Conservation (phyloP, 2,113 vertebrate genomes). For the Amphiprion percula region DNA sequence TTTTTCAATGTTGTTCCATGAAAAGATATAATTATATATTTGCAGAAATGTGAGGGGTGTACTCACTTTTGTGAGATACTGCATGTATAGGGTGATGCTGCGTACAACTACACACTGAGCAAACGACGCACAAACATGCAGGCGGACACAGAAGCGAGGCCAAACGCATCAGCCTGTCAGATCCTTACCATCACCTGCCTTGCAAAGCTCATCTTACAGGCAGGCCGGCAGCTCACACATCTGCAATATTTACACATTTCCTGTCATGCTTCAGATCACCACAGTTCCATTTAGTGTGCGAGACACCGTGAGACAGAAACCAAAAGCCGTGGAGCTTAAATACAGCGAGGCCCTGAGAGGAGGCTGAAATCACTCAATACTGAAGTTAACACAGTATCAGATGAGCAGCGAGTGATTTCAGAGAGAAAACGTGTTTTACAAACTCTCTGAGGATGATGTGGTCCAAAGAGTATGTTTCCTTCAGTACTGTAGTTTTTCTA, state of each 20-base stretch:
- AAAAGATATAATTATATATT: too few species aligned
- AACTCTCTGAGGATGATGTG: background rate
- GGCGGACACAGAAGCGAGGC: slow-evolving; percentile 69
- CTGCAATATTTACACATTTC: slow-evolving; percentile 93
- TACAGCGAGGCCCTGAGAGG: slow-evolving; percentile 29
- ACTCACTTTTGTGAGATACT: too few species aligned
- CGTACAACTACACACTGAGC: too few species aligned
- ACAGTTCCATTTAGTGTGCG: slow-evolving; percentile 60
- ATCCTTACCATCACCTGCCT: slow-evolving; percentile 94
- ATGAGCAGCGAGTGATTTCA: slow-evolving; percentile 18
- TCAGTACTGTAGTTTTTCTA: too few species aligned
- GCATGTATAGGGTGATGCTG: too few species aligned
- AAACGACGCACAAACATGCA: slow-evolving; percentile 43
- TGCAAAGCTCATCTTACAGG: slow-evolving; percentile 90
- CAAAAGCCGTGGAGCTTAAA: slow-evolving; percentile 57
- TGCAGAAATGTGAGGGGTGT: too few species aligned
- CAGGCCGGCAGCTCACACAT: slow-evolving; percentile 95
- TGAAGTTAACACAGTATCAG: slow-evolving; percentile 32
- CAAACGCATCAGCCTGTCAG: slow-evolving; percentile 80
- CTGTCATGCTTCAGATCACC: slow-evolving; percentile 88
- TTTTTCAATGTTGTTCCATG: too few species aligned
- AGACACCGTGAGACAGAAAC: slow-evolving; percentile 60
- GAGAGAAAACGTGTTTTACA: background rate
- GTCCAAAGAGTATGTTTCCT: too few species aligned
- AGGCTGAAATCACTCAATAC: slow-evolving; percentile 55